Evolutionary conservation across 37 sponge, comb jelly and placozoan species (phyloP).

Genomic region (Cladorhizidae sp.): DNA sequence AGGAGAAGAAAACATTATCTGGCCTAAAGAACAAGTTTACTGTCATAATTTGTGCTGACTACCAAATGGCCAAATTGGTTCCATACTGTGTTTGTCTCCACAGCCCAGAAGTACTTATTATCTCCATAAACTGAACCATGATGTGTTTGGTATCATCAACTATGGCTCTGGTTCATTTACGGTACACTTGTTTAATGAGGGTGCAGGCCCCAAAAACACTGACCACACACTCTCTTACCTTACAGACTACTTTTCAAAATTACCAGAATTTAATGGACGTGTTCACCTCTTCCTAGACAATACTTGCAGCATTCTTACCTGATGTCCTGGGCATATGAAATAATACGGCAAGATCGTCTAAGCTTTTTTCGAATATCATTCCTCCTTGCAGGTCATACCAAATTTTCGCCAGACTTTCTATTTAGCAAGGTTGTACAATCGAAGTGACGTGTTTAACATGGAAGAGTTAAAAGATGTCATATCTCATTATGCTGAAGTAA

Average conservation of each 20-base stretch:
- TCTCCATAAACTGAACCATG: slow-evolving; percentile 35
- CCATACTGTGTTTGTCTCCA: slow-evolving; percentile 44
- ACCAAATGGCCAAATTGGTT: slow-evolving; percentile 53
- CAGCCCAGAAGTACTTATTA: slow-evolving; percentile 54
- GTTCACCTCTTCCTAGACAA: background rate
- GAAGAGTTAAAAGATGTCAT: too few species aligned
- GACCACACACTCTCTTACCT: background rate
- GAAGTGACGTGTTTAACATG: too few species aligned
- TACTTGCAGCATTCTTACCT: background rate
- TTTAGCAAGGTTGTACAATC: background rate
- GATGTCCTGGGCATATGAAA: slow-evolving; percentile 31
- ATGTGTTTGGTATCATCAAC: slow-evolving; percentile 36
- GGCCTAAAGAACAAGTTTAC: too few species aligned
- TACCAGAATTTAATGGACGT: background rate
- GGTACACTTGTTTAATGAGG: slow-evolving; percentile 32
- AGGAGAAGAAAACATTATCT: too few species aligned
- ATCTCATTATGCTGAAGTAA: too few species aligned
- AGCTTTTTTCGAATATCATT: slow-evolving; percentile 25
- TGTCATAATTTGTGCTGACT: slow-evolving; percentile 1
- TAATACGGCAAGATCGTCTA: slow-evolving; percentile 12
- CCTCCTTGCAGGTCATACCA: slow-evolving; percentile 43
- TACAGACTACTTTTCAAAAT: background rate
- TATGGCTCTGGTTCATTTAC: slow-evolving; percentile 15
- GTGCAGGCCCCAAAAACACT: slow-evolving; percentile 22
- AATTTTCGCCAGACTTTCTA: slow-evolving; percentile 8